A percentile compares a stretch with the other conserved stretches of the same genome.
These are phyloP conservation scores for Solenodon paradoxus DNA, from an alignment of 2,113 vertebrate genomes.

Conservation along the genomic window DNA sequence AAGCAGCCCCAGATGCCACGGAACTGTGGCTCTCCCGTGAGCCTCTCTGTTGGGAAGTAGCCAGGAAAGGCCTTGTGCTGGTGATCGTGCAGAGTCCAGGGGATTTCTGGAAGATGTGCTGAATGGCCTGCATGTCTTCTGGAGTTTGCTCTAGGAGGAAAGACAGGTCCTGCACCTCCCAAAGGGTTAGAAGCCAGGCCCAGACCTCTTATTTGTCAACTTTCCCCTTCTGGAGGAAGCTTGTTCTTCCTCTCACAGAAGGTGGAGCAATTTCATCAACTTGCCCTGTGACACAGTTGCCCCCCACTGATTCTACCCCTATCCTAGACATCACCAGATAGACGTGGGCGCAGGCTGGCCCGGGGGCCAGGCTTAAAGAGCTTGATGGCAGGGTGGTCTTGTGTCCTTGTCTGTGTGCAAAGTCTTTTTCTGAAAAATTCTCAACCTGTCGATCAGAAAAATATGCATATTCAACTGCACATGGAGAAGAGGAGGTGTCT, in stretches of 20 bases:
- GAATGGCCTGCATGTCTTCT: background rate
- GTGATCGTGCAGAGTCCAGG: background rate
- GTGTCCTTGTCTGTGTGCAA: background rate
- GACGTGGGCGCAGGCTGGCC: background rate
- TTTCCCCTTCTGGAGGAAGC: background rate
- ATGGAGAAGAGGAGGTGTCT: background rate
- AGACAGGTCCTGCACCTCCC: background rate
- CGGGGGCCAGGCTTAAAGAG: background rate
- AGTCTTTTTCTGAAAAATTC: background rate
- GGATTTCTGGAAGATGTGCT: background rate
- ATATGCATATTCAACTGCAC: background rate
- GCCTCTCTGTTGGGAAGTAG: background rate
- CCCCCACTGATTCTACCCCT: background rate
- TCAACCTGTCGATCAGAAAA: background rate
- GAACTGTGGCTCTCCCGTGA: background rate
- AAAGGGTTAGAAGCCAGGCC: background rate
- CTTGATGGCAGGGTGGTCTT: background rate
- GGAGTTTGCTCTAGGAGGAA: background rate
- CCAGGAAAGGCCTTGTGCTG: background rate
- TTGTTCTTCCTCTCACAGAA: conserved; percentile 53
- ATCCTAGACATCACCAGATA: no score
- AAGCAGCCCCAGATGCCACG: background rate
- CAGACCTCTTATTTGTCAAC: background rate
- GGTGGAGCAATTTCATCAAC: conserved; percentile 48
- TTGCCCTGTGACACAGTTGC: background rate